phyloP scores from a whole-genome alignment of 1,140 invertebrate genomes.

The Lucilia cuprina region DNA sequence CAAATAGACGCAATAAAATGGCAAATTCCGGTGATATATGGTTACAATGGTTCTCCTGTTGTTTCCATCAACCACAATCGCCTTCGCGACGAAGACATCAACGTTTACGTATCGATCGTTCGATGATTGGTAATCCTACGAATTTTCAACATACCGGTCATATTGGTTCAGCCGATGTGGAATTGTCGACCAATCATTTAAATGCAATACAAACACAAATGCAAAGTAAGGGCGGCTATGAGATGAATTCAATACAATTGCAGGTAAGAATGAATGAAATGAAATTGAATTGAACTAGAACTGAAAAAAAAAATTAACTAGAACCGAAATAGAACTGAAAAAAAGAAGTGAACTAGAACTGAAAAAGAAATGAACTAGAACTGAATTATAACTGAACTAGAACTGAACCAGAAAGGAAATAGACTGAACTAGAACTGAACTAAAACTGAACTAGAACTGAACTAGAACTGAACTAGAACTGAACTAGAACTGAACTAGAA shows the following conservation, averaged over 20 bases:
- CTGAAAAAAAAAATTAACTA: too few relatives aligned
- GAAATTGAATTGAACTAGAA: too few relatives aligned
- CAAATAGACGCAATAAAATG: slow-evolving; percentile 64
- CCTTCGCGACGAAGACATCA: slow-evolving; percentile 71
- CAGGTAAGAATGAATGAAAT: slow-evolving; percentile 61
- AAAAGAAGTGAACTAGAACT: too few relatives aligned
- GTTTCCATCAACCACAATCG: slow-evolving; percentile 75
- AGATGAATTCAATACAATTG: slow-evolving; percentile 70
- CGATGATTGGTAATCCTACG: slow-evolving; percentile 91
- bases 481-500: too few relatives aligned
- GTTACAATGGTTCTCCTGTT: slow-evolving; percentile 87
- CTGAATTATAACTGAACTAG: too few relatives aligned
- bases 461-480: too few relatives aligned
- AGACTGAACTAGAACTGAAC: too few relatives aligned
- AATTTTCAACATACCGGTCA: slow-evolving; percentile 88
- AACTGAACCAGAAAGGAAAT: too few relatives aligned
- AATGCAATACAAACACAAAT: slow-evolving; percentile 83
- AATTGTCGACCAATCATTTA: slow-evolving; percentile 75
- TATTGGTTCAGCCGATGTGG: slow-evolving; percentile 85
- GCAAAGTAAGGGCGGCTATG: slow-evolving; percentile 88
- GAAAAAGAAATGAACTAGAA: too few relatives aligned
- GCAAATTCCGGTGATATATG: slow-evolving; percentile 78
- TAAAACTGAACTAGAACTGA: too few relatives aligned
- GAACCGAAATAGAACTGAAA: too few relatives aligned
- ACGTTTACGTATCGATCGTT: slow-evolving; percentile 82